These are phyloP conservation scores for Nymphalis urticae DNA, from an alignment of 2,888 invertebrate genomes.

Conservation along the genomic window DNA sequence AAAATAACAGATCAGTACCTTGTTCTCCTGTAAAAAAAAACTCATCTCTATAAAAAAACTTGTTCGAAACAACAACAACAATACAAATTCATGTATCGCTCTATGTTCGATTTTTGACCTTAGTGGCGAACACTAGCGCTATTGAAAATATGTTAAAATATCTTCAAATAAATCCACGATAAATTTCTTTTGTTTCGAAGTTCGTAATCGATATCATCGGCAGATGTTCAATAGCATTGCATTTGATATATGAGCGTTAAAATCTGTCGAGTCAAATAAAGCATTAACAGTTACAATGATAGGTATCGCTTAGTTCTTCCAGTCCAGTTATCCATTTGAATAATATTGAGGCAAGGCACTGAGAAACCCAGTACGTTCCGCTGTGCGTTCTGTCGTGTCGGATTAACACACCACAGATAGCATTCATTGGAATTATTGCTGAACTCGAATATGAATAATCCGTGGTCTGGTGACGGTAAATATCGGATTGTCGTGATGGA, in stretches of 20 bases:
- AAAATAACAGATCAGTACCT: too few species aligned
- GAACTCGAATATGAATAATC: constrained; percentile 34
- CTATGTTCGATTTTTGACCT: too few species aligned
- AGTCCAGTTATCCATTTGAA: constrained; percentile 29
- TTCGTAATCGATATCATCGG: not conserved
- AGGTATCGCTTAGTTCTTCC: constrained; percentile 30
- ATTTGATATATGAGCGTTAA: constrained; percentile 7
- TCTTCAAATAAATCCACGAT: too few species aligned
- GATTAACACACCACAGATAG: constrained; percentile 28
- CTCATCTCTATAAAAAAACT: too few species aligned
- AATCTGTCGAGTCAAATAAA: constrained; percentile 15
- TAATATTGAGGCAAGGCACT: constrained; percentile 25
- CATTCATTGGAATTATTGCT: constrained; percentile 15
- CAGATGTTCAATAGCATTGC: constrained; percentile 1
- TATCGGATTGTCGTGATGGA: constrained; percentile 34
- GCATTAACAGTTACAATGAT: constrained; percentile 29
- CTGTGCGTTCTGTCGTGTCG: constrained; percentile 32
- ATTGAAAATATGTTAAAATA: too few species aligned
- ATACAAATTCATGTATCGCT: too few species aligned
- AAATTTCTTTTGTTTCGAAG: too few species aligned
- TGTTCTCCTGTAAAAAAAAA: too few species aligned
- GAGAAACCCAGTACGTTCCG: constrained; percentile 29
- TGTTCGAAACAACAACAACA: too few species aligned
- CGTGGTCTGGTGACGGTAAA: constrained; percentile 25
- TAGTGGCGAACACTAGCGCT: too few species aligned